Evolutionary conservation across 2,113 vertebrate species (phyloP), one percentile per base, ranked within the genome.

Genomic region (Daubentonia madagascariensis): DNA sequence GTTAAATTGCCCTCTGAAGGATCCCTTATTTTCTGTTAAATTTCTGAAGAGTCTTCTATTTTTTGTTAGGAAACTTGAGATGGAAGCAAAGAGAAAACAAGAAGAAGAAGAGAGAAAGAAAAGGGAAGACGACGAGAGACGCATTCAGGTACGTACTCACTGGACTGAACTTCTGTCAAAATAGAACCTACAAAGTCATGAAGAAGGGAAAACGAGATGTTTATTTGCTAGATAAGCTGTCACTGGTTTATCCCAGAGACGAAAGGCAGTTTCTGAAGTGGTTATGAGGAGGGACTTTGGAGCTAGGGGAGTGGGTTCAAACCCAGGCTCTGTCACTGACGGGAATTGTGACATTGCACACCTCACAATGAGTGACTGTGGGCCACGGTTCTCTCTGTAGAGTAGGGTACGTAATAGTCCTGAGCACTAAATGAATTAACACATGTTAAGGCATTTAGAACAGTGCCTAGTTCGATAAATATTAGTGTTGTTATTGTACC

Each of bases 91-190:
- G 98, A 99, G 99, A 98, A 99, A 99, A 97, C 99, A 99, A 88
- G 99, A 99, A 84, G 99, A 99, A 86, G 99, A 99, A 97, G 99
- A 99, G 97, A 99, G 99, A 97, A 99, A 99, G 98, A 99, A 98
- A 98, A 99, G 99, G 83, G 99, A 99, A 98, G 99, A 99, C 61
- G 99, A 99, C 97, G 99, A 99, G 98, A 99, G 98, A 75, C 99
- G 98, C 91, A 98, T 99, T 83, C 99, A 99, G 99, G 99, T 99
- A 61, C 92, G 20, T 87, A 43, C 65, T 79, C 65, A 8, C 4
- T 91, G 13, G 37, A 43, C 37, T 79, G 45, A 30, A 8, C 92
- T 85, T 89, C 72, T 92, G 30, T 72, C 23, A 50, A 35, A 89
- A 76, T 20, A 84, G 52, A 70, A 78, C 40, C 32, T 65, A 20